A percentile compares a stretch with the other conserved stretches of the same genome.
Evolutionary conservation across 2,797 vertebrate species (phyloP).

Genomic region (Karalla daura): DNA sequence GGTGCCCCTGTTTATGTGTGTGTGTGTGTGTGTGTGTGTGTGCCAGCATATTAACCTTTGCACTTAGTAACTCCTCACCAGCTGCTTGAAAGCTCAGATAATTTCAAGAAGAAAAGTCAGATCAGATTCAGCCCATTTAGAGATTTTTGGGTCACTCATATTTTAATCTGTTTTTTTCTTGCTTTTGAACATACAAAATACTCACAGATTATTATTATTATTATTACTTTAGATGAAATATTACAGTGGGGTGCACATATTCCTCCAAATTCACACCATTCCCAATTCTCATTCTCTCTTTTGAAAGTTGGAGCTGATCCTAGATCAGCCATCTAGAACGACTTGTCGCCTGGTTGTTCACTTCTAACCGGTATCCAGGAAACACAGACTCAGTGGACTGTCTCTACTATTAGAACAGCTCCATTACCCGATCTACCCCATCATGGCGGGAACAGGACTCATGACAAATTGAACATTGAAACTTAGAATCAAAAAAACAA

Average conservation of each 20-base stretch:
- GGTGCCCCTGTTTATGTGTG: too few relatives aligned
- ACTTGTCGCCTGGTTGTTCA: conserved; percentile 49
- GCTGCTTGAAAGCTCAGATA: neutral
- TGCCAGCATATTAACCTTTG: neutral
- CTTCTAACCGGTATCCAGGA: conserved; percentile 66
- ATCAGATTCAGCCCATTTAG: neutral
- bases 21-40: too few relatives aligned
- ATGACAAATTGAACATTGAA: conserved; percentile 69
- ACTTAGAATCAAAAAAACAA: conserved; percentile 21
- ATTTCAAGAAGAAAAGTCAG: neutral
- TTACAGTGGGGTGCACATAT: too few relatives aligned
- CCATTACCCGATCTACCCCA: conserved; percentile 63
- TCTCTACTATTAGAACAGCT: conserved; percentile 67
- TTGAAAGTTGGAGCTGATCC: conserved; percentile 14
- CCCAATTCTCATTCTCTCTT: conserved; percentile 22
- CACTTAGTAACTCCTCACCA: neutral
- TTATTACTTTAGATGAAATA: too few relatives aligned
- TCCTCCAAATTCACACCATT: too few relatives aligned
- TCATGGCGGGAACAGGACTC: conserved; percentile 48
- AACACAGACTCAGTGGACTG: conserved; percentile 64
- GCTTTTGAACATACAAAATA: neutral
- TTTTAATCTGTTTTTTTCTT: neutral
- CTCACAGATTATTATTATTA: neutral
- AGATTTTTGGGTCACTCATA: neutral
- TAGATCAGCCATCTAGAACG: conserved; percentile 32